Percentiles rank a stretch among this genome's conserved stretches.
phyloP scores from a whole-genome alignment of 2,113 vertebrate species.

The Phylloscopus trochilus region DNA sequence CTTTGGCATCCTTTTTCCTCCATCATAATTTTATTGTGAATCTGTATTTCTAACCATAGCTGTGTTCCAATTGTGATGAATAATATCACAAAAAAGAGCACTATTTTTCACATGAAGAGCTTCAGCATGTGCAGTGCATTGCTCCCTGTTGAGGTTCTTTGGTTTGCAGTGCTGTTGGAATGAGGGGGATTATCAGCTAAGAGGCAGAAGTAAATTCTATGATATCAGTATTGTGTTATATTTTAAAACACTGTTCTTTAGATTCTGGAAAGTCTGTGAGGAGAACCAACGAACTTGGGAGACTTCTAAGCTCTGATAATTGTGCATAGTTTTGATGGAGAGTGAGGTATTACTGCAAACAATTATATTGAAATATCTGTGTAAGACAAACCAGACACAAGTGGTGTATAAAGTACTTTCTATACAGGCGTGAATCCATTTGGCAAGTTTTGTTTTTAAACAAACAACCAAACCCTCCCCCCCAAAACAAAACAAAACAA shows the following conservation, averaged over 20 bases:
- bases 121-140: not conserved
- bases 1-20: not conserved
- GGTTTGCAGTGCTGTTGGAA: not conserved
- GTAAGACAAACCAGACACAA: not conserved
- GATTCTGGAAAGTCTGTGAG: not conserved
- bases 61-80: not conserved
- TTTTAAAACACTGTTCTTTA: not conserved
- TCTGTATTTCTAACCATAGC: not conserved
- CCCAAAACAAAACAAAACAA: not conserved
- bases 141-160: not conserved
- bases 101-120: not conserved
- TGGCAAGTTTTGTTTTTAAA: not conserved
- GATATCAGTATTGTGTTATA: not conserved
- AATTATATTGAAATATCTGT: not conserved
- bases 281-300: not conserved
- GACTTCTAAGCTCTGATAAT: not conserved
- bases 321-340: not conserved
- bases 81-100: not conserved
- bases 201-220: not conserved
- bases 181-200: not conserved
- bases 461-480: fast-evolving
- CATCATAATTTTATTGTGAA: not conserved
- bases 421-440: not conserved
- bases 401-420: not conserved
- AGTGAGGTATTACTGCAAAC: not conserved